phyloP scores from a whole-genome alignment of 2,797 vertebrate species.

The Nannoperca australis region DNA sequence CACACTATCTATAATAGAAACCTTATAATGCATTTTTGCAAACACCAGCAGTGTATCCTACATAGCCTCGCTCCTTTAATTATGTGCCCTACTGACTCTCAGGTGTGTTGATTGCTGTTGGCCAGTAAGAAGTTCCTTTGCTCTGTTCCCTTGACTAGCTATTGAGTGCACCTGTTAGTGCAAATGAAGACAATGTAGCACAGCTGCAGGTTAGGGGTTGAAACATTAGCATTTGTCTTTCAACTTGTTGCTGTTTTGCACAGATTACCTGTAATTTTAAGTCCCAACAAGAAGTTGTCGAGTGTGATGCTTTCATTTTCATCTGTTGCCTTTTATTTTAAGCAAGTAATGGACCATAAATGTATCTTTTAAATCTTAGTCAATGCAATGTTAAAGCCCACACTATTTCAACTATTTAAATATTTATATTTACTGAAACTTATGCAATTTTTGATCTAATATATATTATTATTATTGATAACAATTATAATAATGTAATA shows the following conservation, averaged over 20 bases:
- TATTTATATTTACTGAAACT: not conserved
- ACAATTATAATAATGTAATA: too few relatives aligned
- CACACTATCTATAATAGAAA: slow-evolving; percentile 6
- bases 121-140: slow-evolving; percentile 16
- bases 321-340: not conserved
- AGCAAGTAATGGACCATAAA: not conserved
- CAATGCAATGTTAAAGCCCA: not conserved
- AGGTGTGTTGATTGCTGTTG: slow-evolving; percentile 12
- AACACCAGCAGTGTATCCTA: not conserved
- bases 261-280: not conserved
- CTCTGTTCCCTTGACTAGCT: slow-evolving; percentile 17
- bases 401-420: not conserved
- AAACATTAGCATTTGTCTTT: not conserved
- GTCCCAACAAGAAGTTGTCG: not conserved
- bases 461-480: too few relatives aligned
- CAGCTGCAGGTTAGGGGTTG: not conserved
- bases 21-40: not conserved
- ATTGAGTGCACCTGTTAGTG: slow-evolving; percentile 14
- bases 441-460: too few relatives aligned
- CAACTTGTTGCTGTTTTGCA: not conserved
- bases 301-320: not conserved
- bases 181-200: slow-evolving; percentile 12
- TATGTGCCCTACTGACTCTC: slow-evolving; percentile 15
- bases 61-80: slow-evolving; percentile 13
- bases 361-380: not conserved